phyloP scores from a whole-genome alignment of 1,140 invertebrate species.

The Tachypleus tridentatus region DNA sequence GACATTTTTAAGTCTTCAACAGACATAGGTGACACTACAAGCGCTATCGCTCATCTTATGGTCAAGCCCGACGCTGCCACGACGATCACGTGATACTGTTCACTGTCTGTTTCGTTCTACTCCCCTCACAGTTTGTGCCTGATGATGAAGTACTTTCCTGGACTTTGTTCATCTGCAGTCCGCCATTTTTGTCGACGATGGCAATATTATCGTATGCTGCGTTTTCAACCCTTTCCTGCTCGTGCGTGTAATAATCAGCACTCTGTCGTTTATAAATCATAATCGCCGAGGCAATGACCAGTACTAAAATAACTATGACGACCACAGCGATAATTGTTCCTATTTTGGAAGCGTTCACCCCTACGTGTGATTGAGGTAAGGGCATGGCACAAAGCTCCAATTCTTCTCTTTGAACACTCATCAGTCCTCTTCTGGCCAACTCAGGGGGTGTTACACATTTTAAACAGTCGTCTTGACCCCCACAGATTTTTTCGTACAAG shows the following conservation, averaged over 20 bases:
- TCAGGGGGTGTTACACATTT: slow-evolving; percentile 21
- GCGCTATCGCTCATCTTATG: too few species aligned
- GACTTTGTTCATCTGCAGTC: too few species aligned
- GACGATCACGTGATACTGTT: too few species aligned
- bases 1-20: too few species aligned
- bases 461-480: slow-evolving; percentile 13
- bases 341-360: slow-evolving; percentile 23
- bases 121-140: too few species aligned
- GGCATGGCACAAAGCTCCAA: slow-evolving; percentile 23
- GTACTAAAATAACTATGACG: slow-evolving; percentile 30
- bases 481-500: too few species aligned
- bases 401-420: slow-evolving; percentile 15
- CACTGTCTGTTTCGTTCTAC: too few species aligned
- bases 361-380: slow-evolving; percentile 13
- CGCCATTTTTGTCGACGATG: too few species aligned
- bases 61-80: too few species aligned
- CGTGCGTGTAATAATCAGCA: slow-evolving; percentile 57
- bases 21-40: too few species aligned
- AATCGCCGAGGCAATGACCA: slow-evolving; percentile 28
- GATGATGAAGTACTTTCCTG: too few species aligned
- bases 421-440: slow-evolving; percentile 18
- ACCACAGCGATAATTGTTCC: slow-evolving; percentile 32
- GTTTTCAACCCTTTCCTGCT: slow-evolving; percentile 41
- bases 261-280: slow-evolving; percentile 44
- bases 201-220: too few species aligned